phyloP scores from a whole-genome alignment of 2,797 vertebrate genomes.

The Sitta carolinensis region DNA sequence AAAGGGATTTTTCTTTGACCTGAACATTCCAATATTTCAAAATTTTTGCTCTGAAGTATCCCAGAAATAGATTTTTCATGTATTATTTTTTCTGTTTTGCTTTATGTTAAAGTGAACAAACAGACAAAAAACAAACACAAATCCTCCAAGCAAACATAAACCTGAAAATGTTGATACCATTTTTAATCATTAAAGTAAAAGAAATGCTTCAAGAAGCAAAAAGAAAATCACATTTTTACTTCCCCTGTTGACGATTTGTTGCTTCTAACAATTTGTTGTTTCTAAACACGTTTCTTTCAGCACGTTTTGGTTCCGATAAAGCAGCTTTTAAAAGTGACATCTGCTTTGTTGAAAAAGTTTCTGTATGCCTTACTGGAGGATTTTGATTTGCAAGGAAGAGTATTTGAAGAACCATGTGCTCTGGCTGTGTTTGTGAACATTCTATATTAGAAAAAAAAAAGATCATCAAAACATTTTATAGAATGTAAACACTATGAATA shows the following conservation, averaged over 20 bases:
- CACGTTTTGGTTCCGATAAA: not conserved
- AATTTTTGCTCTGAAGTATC: not conserved
- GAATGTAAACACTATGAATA: not conserved
- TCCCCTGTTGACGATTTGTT: not conserved
- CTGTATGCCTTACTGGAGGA: not conserved
- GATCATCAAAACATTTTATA: not conserved
- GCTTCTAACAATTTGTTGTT: not conserved
- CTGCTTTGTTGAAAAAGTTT: not conserved
- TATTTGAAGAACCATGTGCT: not conserved
- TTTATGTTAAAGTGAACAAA: not conserved
- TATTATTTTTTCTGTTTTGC: not conserved
- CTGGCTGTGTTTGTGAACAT: not conserved
- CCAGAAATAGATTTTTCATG: not conserved
- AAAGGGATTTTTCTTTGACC: not conserved
- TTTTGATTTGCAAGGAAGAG: not conserved
- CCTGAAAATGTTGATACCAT: accelerated
- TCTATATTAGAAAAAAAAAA: not conserved
- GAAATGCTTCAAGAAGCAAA: not conserved
- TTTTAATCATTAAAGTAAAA: not conserved
- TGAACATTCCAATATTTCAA: not conserved
- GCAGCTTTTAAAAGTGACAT: not conserved
- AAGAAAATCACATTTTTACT: not conserved
- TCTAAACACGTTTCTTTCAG: not conserved
- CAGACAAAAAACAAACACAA: not conserved
- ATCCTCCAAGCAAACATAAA: not conserved